phyloP scores from a whole-genome alignment of 1,140 invertebrate species.

The Lycorma delicatula region DNA sequence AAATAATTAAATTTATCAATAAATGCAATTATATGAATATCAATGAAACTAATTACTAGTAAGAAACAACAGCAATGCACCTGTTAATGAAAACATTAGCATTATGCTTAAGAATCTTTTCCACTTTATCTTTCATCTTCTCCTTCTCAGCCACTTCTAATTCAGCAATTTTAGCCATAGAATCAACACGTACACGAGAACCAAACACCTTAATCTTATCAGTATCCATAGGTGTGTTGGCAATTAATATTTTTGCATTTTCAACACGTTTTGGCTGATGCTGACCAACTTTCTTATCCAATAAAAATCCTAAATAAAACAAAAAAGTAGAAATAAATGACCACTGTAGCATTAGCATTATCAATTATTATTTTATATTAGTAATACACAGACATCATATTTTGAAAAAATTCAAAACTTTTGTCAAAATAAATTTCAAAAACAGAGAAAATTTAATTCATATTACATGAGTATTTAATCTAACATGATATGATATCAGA shows the following conservation, averaged over 20 bases:
- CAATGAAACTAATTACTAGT: too few relatives aligned
- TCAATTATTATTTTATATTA: too few relatives aligned
- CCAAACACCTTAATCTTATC: slow-evolving; percentile 99
- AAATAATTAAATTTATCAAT: too few relatives aligned
- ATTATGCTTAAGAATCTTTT: slow-evolving; percentile 91
- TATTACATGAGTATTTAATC: too few relatives aligned
- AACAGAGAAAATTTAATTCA: too few relatives aligned
- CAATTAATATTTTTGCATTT: slow-evolving; percentile 88
- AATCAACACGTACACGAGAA: slow-evolving; percentile 94
- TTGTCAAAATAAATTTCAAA: too few relatives aligned
- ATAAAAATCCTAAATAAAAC: slow-evolving; percentile 72
- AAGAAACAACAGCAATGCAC: slow-evolving; percentile 40
- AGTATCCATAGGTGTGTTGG: slow-evolving; percentile 99
- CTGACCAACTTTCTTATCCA: slow-evolving; percentile 92
- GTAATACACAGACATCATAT: too few relatives aligned
- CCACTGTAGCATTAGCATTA: too few relatives aligned
- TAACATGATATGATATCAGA: too few relatives aligned
- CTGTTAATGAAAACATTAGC: slow-evolving; percentile 99
- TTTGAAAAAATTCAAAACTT: too few relatives aligned
- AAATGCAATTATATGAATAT: too few relatives aligned
- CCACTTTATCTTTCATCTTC: slow-evolving; percentile 99
- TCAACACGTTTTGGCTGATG: slow-evolving; percentile 84
- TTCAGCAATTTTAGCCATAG: slow-evolving; percentile 96
- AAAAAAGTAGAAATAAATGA: too few relatives aligned
- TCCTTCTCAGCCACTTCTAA: slow-evolving; percentile 96